Conservation (phyloP, 2,113 vertebrate genomes). For the Carlito syrichta region DNA sequence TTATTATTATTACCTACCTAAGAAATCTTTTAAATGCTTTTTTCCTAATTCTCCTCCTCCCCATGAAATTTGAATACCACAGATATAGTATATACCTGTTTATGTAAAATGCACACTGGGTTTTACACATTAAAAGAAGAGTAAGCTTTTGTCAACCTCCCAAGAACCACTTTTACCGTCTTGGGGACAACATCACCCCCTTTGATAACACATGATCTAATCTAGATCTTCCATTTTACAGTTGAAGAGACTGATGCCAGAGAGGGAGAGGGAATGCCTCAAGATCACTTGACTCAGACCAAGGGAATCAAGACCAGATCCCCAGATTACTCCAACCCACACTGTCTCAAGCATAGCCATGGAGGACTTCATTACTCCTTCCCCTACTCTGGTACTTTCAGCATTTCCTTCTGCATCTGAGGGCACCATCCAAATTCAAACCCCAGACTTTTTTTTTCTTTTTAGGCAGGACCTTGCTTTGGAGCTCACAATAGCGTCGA, state of each 20-base stretch:
- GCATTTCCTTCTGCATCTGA: background rate
- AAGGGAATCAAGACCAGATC: background rate
- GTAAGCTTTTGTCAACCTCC: background rate
- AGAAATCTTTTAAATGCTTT: background rate
- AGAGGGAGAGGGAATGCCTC: background rate
- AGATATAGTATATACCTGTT: background rate
- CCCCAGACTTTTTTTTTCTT: too few relatives aligned
- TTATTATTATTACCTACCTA: background rate
- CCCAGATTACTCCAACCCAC: background rate
- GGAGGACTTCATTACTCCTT: background rate
- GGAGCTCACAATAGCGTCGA: too few relatives aligned
- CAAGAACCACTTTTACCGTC: background rate
- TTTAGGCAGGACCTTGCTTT: too few relatives aligned
- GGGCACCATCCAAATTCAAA: background rate
- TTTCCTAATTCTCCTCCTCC: background rate
- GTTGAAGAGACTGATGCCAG: background rate
- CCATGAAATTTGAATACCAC: background rate
- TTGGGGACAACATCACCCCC: background rate
- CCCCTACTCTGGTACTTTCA: background rate
- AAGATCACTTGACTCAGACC: slow-evolving; percentile 3
- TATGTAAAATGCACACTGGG: background rate
- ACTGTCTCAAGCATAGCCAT: background rate
- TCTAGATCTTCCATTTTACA: background rate
- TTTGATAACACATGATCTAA: background rate
- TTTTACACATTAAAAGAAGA: background rate